phyloP scores from a whole-genome alignment of 1,140 invertebrate species.

The Brachionus manjavacas region DNA sequence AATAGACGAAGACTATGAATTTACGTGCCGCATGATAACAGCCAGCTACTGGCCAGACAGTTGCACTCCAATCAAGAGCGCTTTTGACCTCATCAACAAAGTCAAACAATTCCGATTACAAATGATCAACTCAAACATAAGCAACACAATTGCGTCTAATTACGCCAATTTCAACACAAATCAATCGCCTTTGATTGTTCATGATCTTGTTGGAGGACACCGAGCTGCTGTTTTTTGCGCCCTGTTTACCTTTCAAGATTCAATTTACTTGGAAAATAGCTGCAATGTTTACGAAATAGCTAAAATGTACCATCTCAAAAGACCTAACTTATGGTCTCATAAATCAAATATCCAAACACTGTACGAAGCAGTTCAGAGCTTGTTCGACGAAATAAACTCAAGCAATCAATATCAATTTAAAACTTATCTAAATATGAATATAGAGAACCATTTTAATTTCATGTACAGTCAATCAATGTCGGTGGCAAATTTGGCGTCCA shows the following conservation, averaged over 20 bases:
- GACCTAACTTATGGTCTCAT: constrained; percentile 12
- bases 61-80: constrained; percentile 30
- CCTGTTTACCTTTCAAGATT: constrained; percentile 27
- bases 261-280: constrained; percentile 24
- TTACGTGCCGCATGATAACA: background rate
- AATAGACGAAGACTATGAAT: constrained; percentile 29
- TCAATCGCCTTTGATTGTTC: constrained; percentile 30
- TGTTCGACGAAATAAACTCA: constrained; percentile 10
- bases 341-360: constrained; percentile 3
- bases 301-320: constrained; percentile 34
- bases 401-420: constrained; percentile 38
- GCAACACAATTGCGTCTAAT: background rate
- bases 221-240: constrained; percentile 34
- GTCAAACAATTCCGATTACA: constrained; percentile 23
- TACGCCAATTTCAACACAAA: background rate
- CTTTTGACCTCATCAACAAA: constrained; percentile 28
- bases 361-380: background rate
- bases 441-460: constrained; percentile 37
- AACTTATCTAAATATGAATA: constrained; percentile 34
- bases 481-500: background rate
- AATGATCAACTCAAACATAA: background rate
- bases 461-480: constrained; percentile 9
- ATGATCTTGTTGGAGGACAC: constrained; percentile 16
- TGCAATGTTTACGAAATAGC: constrained; percentile 39
- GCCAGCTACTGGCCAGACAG: constrained; percentile 36